Evolutionary conservation across 1,140 invertebrate species (phyloP).

Genomic region (Geopemphigus sp.): DNA sequence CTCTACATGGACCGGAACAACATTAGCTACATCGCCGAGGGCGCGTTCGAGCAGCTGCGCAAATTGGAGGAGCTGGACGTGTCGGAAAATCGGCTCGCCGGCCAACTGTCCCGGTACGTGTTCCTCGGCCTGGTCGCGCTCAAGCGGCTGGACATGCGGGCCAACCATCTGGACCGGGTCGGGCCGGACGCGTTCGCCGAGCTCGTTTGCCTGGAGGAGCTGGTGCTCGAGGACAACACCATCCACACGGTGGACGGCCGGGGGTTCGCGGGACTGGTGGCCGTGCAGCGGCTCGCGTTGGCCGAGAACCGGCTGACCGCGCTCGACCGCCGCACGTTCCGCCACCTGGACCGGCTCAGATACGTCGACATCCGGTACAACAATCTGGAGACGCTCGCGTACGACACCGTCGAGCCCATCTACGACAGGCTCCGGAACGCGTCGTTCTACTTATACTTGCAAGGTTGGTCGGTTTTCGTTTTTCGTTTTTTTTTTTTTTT

Average conservation of each 20-base stretch:
- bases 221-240: conserved; percentile 71
- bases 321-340: conserved; percentile 66
- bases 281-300: conserved; percentile 66
- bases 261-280: conserved; percentile 69
- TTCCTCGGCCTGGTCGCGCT: conserved; percentile 69
- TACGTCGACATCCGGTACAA: conserved; percentile 73
- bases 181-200: conserved; percentile 73
- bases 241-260: conserved; percentile 67
- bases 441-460: conserved; percentile 69
- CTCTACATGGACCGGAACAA: conserved; percentile 70
- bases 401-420: conserved; percentile 70
- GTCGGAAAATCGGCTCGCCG: conserved; percentile 66
- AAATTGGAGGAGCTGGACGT: conserved; percentile 68
- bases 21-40: conserved; percentile 68
- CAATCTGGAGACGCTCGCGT: conserved; percentile 69
- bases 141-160: conserved; percentile 64
- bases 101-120: conserved; percentile 65
- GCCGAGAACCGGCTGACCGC: conserved; percentile 69
- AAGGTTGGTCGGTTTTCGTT: conserved; percentile 64
- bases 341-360: conserved; percentile 63
- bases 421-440: conserved; percentile 70
- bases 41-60: conserved; percentile 66
- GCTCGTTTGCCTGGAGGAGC: conserved; percentile 66
- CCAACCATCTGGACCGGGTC: conserved; percentile 70
- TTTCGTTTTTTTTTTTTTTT: neutral